These are phyloP conservation scores for Phataginus tricuspis DNA, from an alignment of 2,797 vertebrate species.

Conservation along the genomic window DNA sequence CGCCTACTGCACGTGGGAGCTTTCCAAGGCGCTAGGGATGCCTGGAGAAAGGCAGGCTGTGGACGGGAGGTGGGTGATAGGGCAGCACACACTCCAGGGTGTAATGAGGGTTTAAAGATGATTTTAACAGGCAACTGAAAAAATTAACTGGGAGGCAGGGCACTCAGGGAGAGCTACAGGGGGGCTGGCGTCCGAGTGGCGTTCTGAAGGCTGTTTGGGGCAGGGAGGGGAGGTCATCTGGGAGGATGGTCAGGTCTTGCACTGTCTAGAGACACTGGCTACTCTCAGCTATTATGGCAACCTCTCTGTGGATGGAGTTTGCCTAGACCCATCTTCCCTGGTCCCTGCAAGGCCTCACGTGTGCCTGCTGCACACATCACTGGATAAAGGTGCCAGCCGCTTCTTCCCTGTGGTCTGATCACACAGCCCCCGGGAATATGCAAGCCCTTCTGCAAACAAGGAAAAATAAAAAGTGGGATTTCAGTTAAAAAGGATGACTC, in stretches of 20 bases:
- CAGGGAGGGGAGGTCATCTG: background rate
- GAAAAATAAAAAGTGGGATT: background rate
- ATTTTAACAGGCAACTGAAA: background rate
- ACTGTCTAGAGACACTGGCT: background rate
- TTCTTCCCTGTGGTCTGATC: rapidly evolving
- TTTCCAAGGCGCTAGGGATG: background rate
- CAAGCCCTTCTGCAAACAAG: background rate
- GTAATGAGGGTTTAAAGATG: rapidly evolving
- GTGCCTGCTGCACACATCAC: background rate
- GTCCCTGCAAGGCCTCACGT: background rate
- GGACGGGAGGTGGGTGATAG: background rate
- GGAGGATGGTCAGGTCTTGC: background rate
- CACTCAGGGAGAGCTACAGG: background rate
- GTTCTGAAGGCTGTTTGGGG: background rate
- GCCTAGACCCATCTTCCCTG: rapidly evolving
- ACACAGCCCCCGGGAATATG: background rate
- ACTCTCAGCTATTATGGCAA: too few relatives aligned
- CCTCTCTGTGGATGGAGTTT: background rate
- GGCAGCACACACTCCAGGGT: background rate
- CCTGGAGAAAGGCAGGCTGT: rapidly evolving
- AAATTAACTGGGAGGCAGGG: background rate
- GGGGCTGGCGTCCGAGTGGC: background rate
- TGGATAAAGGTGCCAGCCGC: rapidly evolving
- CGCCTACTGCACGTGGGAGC: background rate
- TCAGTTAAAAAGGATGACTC: background rate